Evolutionary conservation across 1,140 invertebrate species (phyloP).

Genomic region (Drosophila teissieri): DNA sequence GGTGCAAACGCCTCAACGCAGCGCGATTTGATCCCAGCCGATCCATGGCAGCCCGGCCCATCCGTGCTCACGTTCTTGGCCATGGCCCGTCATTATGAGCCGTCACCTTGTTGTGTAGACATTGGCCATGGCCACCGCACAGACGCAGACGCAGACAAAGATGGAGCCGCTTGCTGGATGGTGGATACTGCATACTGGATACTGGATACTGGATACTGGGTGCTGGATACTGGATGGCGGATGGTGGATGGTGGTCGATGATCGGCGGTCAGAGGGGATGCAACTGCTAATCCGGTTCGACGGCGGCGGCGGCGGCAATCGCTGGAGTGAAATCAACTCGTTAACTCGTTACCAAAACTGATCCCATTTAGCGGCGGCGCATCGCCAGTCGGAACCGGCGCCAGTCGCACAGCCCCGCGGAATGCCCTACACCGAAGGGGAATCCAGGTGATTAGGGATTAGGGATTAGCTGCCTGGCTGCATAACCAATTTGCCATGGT

Average conservation of each 20-base stretch:
- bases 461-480: not conserved
- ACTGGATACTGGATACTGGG: not conserved
- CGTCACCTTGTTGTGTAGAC: slow-evolving; percentile 82
- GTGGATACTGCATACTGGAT: not conserved
- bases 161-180: slow-evolving; percentile 13
- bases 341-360: slow-evolving; percentile 84
- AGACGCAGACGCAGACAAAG: slow-evolving; percentile 33
- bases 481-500: no score
- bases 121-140: slow-evolving; percentile 80
- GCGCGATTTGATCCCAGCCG: slow-evolving; percentile 45
- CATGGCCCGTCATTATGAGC: slow-evolving; percentile 77
- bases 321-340: slow-evolving; percentile 84
- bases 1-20: slow-evolving; percentile 66
- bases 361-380: slow-evolving; percentile 82
- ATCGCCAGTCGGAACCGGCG: slow-evolving; percentile 58
- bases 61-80: slow-evolving; percentile 50
- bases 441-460: not conserved
- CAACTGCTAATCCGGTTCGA: slow-evolving; percentile 78
- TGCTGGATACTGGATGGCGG: slow-evolving; percentile 1
- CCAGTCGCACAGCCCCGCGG: slow-evolving; percentile 40
- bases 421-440: slow-evolving; percentile 49
- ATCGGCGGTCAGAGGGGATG: slow-evolving; percentile 15
- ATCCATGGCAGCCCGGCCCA: slow-evolving; percentile 20
- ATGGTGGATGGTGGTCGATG: not conserved
- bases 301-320: slow-evolving; percentile 69